Evolutionary conservation across 2,113 vertebrate genomes (phyloP).

Genomic region (Aix galericulata): DNA sequence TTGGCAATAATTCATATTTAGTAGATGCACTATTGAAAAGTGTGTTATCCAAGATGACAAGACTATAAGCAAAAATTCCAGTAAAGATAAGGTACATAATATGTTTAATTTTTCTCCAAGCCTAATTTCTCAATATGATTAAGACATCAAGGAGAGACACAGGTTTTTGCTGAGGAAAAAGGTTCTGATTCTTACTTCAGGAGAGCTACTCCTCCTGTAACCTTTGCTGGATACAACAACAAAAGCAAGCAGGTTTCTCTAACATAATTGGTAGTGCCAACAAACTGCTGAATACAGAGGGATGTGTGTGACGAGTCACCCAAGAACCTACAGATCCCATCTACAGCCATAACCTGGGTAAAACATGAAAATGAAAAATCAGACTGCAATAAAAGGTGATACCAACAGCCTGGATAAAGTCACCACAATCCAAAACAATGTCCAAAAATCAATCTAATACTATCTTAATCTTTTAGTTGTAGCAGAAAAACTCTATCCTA

Average conservation of each 20-base stretch:
- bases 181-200: neutral
- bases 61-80: neutral
- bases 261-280: neutral
- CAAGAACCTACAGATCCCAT: neutral
- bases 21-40: neutral
- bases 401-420: neutral
- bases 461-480: neutral
- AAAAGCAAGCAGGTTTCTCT: neutral
- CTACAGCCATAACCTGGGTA: neutral
- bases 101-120: neutral
- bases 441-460: neutral
- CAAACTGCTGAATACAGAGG: neutral
- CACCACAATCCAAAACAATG: neutral
- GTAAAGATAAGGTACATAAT: neutral
- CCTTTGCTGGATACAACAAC: neutral
- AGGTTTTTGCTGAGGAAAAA: neutral
- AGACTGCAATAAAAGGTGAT: neutral
- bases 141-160: neutral
- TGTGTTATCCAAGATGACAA: neutral
- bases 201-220: neutral
- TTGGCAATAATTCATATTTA: neutral
- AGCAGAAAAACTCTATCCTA: neutral
- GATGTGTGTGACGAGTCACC: neutral
- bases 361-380: neutral
- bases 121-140: neutral